Conservation (phyloP, 2,113 vertebrate species). For the Illadopsis cleaveri region DNA sequence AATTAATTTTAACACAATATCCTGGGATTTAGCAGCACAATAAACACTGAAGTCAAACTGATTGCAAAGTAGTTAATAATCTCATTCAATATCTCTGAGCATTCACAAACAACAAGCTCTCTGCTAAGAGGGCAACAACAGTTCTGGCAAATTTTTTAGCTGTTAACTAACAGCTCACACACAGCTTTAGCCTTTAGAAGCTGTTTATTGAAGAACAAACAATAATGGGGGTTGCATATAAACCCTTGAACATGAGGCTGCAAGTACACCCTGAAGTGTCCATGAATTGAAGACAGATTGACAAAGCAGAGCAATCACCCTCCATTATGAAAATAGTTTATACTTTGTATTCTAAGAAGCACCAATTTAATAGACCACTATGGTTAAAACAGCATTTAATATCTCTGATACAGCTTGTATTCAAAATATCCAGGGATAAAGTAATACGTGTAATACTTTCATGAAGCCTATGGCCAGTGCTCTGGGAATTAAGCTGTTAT, state of each 20-base stretch:
- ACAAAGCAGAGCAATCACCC: constrained; percentile 1
- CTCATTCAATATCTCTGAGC: neutral
- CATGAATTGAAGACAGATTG: neutral
- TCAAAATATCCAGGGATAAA: neutral
- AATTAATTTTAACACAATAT: neutral
- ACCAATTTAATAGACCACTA: neutral
- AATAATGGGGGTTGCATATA: neutral
- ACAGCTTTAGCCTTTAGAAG: neutral
- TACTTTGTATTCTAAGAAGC: neutral
- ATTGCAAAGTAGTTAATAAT: neutral
- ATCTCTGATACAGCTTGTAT: neutral
- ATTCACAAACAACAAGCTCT: neutral
- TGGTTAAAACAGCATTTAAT: neutral
- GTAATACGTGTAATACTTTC: neutral
- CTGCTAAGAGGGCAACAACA: neutral
- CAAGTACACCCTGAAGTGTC: neutral
- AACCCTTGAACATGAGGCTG: neutral
- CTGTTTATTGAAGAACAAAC: constrained; percentile 30
- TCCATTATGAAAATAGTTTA: neutral
- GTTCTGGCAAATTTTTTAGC: neutral
- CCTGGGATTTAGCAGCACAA: neutral
- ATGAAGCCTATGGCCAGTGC: neutral
- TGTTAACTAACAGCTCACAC: neutral
- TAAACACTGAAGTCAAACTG: neutral
- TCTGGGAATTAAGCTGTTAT: neutral